Conservation (phyloP, 2,888 invertebrate genomes). For the Hypomecis punctinalis region DNA sequence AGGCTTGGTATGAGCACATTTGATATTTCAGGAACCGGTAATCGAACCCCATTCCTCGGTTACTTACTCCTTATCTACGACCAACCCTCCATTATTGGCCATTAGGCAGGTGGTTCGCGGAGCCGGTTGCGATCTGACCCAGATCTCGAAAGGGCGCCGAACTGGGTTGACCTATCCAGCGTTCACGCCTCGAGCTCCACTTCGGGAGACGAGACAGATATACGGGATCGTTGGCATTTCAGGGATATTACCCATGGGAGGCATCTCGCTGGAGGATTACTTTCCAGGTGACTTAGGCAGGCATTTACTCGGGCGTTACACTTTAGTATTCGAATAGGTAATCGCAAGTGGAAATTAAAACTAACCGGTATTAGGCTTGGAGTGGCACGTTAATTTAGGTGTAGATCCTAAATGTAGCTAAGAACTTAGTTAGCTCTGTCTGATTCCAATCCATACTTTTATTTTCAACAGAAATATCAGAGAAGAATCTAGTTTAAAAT, state of each 20-base stretch:
- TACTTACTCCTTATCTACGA: constrained; percentile 15
- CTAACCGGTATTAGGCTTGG: no score
- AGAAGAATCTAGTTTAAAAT: no score
- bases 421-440: no score
- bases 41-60: constrained; percentile 5
- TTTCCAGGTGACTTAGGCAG: not conserved
- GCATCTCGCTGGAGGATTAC: no score
- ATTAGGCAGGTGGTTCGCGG: constrained; percentile 27
- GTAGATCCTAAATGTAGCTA: no score
- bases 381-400: no score
- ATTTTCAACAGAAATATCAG: no score
- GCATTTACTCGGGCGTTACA: not conserved
- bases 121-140: constrained; percentile 18
- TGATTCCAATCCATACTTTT: no score
- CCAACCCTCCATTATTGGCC: constrained; percentile 23
- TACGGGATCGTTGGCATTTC: constrained; percentile 5
- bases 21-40: constrained; percentile 9
- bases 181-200: not conserved
- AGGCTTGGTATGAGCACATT: not conserved
- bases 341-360: no score
- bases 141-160: constrained; percentile 30
- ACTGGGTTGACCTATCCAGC: constrained; percentile 25
- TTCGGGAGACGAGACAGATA: constrained; percentile 12
- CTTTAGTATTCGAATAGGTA: not conserved
- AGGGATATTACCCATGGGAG: not conserved